Conservation (phyloP, 1,140 invertebrate species). For the Chironomus striatipennis region DNA sequence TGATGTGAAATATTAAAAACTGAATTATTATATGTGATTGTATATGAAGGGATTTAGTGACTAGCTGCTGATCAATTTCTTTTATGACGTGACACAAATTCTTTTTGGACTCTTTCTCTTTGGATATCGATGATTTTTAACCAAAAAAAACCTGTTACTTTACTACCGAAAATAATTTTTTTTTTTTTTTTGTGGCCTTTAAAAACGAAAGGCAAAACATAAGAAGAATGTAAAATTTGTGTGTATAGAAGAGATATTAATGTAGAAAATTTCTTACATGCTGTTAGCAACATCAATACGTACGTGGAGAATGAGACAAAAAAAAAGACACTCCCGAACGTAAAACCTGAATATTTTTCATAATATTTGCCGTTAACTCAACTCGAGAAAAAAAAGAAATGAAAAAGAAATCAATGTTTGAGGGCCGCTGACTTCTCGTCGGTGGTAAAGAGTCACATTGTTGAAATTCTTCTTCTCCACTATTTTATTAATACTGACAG, state of each 20-base stretch:
- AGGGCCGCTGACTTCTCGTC: neutral
- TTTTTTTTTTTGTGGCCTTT: conserved; percentile 1
- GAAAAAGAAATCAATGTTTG: conserved; percentile 8
- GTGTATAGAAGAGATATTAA: neutral
- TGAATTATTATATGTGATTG: neutral
- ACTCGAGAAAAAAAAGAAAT: neutral
- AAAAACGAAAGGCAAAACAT: neutral
- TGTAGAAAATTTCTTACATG: conserved; percentile 2
- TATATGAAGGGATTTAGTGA: neutral
- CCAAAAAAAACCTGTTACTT: too few species aligned
- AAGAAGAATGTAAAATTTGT: neutral
- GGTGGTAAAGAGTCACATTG: neutral
- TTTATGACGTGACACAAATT: conserved; percentile 2
- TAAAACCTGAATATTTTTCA: neutral
- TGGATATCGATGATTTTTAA: neutral
- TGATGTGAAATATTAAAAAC: conserved; percentile 8
- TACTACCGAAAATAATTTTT: too few species aligned
- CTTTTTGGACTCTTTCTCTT: neutral
- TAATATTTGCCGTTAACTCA: neutral
- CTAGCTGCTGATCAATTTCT: neutral
- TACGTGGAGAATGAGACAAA: neutral
- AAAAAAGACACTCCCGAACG: neutral
- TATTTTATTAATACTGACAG: too few species aligned
- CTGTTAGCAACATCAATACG: neutral
- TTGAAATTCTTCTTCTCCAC: neutral